Evolutionary conservation across 2,113 vertebrate genomes (phyloP).

Genomic region (Sorex araneus): DNA sequence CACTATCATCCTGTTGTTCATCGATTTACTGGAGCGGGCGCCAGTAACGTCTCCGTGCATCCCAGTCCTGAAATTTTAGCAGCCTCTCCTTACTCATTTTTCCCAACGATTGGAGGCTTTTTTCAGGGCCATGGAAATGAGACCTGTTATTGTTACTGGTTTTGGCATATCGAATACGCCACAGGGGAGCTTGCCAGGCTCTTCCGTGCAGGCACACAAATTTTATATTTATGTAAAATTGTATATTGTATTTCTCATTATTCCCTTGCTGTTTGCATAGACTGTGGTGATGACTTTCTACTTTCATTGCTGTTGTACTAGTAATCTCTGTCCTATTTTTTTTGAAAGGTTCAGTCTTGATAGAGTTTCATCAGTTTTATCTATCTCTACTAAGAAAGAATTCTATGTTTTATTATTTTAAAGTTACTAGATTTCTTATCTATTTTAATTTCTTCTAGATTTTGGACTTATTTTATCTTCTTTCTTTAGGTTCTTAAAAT

Average conservation of each 20-base stretch:
- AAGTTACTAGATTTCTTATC: slow-evolving; percentile 2
- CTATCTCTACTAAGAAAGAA: not conserved
- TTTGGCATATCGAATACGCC: too few relatives aligned
- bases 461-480: not conserved
- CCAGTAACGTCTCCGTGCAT: too few relatives aligned
- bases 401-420: not conserved
- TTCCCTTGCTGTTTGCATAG: not conserved
- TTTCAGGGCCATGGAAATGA: too few relatives aligned
- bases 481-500: not conserved
- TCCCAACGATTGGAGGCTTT: too few relatives aligned
- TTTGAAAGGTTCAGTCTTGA: not conserved
- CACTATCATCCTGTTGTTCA: too few relatives aligned
- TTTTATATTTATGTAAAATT: not conserved
- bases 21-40: too few relatives aligned
- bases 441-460: not conserved
- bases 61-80: too few relatives aligned
- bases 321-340: slow-evolving; percentile 10
- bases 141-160: too few relatives aligned
- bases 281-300: not conserved
- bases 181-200: too few relatives aligned
- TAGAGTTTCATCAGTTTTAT: not conserved
- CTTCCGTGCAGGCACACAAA: too few relatives aligned
- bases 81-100: too few relatives aligned
- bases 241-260: not conserved
- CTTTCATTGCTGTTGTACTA: not conserved